Conservation (phyloP, 23 tunicate genomes). For the Ciona savignyi region DNA sequence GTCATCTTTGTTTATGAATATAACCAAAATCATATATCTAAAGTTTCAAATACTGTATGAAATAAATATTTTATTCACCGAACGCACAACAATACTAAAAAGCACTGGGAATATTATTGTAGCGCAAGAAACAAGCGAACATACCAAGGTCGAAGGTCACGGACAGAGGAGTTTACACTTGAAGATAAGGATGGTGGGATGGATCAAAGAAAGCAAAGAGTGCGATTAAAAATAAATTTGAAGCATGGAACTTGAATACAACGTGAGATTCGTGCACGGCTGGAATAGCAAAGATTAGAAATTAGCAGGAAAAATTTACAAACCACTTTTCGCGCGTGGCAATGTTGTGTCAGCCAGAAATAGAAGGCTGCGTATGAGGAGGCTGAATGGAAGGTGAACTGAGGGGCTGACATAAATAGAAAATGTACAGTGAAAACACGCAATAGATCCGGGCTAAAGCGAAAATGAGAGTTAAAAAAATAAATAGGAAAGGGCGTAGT, state of each 20-base stretch:
- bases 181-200: neutral
- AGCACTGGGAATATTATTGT: neutral
- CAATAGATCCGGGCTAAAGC: neutral
- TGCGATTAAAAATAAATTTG: neutral
- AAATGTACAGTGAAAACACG: neutral
- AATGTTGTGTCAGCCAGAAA: neutral
- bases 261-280: neutral
- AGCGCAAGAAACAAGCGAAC: neutral
- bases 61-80: neutral
- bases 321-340: neutral
- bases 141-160: neutral
- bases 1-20: too few relatives aligned
- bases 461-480: neutral
- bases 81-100: neutral
- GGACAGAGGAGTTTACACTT: neutral
- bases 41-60: too few relatives aligned
- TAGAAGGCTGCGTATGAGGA: neutral
- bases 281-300: too few relatives aligned
- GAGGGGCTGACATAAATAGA: neutral
- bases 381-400: neutral
- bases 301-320: too few relatives aligned
- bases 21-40: too few relatives aligned
- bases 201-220: neutral
- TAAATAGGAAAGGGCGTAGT: neutral
- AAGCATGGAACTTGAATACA: neutral